Percentiles rank a stretch among this genome's conserved stretches.
Evolutionary conservation across 2,113 vertebrate species (phyloP).

Genomic region (Gobio gobio): DNA sequence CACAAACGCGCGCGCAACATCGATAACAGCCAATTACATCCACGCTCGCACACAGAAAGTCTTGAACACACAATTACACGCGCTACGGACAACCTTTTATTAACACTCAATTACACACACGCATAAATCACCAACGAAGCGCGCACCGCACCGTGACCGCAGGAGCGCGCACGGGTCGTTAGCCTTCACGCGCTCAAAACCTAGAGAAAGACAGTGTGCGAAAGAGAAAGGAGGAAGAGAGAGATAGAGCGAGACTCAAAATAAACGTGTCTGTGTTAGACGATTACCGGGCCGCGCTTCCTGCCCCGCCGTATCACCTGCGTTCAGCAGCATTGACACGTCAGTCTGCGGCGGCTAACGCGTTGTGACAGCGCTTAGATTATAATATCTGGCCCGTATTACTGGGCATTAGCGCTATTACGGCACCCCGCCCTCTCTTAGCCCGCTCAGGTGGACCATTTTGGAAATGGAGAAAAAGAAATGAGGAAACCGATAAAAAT

Average conservation of each 20-base stretch:
- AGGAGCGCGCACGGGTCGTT: conserved; percentile 60
- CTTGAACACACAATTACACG: conserved; percentile 80
- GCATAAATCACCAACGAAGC: conserved; percentile 76
- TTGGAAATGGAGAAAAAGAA: conserved; percentile 63
- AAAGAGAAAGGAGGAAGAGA: conserved; percentile 26
- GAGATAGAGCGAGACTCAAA: conserved; percentile 65
- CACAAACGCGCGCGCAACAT: conserved; percentile 72
- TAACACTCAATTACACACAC: conserved; percentile 83
- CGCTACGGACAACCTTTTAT: conserved; percentile 81
- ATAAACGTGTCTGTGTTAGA: conserved; percentile 76
- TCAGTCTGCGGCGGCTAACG: conserved; percentile 80
- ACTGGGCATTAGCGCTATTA: conserved; percentile 80
- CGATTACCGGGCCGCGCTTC: conserved; percentile 76
- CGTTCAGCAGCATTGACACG: conserved; percentile 78
- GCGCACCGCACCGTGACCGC: conserved; percentile 61
- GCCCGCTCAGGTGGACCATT: conserved; percentile 74
- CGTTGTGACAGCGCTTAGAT: conserved; percentile 84
- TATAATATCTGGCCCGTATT: conserved; percentile 85
- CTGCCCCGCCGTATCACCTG: conserved; percentile 75
- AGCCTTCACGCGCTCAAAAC: conserved; percentile 34
- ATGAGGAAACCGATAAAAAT: conserved; percentile 63
- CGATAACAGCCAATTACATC: conserved; percentile 82
- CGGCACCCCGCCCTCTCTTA: conserved; percentile 62
- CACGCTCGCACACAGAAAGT: conserved; percentile 71
- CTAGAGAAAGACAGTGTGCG: conserved; percentile 32